Evolutionary conservation across 2,797 vertebrate species (phyloP).

Genomic region (Tapirus indicus): DNA sequence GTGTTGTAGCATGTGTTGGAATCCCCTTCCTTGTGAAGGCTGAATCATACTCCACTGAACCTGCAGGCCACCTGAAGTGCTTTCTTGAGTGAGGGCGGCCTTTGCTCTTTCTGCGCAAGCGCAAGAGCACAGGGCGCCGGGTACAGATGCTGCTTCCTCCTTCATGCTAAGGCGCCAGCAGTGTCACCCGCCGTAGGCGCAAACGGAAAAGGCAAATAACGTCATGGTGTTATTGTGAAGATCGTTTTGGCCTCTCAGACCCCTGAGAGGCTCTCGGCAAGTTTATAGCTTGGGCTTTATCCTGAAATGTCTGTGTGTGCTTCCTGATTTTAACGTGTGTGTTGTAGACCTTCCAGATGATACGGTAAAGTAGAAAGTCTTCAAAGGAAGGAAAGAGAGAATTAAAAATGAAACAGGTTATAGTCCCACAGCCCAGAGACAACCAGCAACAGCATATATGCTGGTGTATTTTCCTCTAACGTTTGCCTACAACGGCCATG

Average conservation of each 20-base stretch:
- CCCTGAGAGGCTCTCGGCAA: neutral
- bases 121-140: accelerated
- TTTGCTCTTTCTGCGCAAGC: accelerated
- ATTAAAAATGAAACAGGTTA: neutral
- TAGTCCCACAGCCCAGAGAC: neutral
- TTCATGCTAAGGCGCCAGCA: accelerated
- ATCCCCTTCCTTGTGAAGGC: neutral
- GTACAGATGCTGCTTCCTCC: neutral
- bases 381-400: neutral
- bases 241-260: neutral
- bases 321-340: neutral
- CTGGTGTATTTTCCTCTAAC: neutral
- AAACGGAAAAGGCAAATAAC: neutral
- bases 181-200: neutral
- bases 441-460: accelerated
- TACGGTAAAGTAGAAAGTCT: neutral
- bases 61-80: accelerated
- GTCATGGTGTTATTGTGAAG: neutral
- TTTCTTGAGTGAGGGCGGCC: no score
- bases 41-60: accelerated
- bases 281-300: neutral
- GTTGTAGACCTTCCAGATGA: neutral
- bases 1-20: accelerated
- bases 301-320: neutral
- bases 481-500: neutral